Evolutionary conservation across 2,797 vertebrate species (phyloP).

Genomic region (Coracias cyanogaster): DNA sequence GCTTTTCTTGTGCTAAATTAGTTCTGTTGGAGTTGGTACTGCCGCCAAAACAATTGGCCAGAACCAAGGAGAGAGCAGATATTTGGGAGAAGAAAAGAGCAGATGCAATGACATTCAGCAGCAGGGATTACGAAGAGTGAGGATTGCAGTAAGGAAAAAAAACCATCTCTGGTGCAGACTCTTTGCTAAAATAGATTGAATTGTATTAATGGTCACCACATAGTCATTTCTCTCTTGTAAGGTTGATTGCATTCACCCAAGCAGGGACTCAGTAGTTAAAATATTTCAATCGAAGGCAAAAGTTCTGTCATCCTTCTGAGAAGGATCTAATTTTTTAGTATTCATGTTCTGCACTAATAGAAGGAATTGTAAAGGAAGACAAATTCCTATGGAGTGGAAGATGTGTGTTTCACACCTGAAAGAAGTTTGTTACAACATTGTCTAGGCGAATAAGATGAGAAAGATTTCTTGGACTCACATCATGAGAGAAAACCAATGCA

Average conservation of each 20-base stretch:
- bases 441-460: background rate
- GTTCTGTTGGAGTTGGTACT: background rate
- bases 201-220: background rate
- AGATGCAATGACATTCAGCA: background rate
- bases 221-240: background rate
- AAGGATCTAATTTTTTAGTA: background rate
- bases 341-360: background rate
- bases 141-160: background rate
- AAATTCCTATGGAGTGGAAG: background rate
- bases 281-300: background rate
- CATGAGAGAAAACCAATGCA: background rate
- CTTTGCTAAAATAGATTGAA: background rate
- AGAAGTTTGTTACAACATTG: background rate
- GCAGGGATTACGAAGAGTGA: background rate
- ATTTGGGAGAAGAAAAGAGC: background rate
- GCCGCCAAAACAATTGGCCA: background rate
- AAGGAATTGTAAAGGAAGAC: background rate
- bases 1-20: background rate
- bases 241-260: background rate
- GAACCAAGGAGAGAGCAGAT: background rate
- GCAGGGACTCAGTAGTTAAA: background rate
- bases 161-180: background rate
- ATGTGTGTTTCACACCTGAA: background rate
- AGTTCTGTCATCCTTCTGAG: background rate
- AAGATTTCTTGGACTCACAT: background rate